Evolutionary conservation across 2,888 invertebrate species (phyloP).

Genomic region (Oscheius myriophilus): DNA sequence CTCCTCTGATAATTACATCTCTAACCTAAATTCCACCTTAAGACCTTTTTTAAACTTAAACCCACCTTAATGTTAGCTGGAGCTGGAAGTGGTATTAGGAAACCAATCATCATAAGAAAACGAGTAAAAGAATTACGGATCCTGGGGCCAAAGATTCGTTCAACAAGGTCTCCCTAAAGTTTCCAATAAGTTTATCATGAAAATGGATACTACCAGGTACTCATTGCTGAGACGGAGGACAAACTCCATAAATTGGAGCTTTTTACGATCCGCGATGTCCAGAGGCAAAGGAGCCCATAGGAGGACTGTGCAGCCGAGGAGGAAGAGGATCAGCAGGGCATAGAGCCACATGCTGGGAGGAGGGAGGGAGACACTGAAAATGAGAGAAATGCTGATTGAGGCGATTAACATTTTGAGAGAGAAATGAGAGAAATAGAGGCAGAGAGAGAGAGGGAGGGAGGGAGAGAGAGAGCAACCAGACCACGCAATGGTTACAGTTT

Average conservation of each 20-base stretch:
- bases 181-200: neutral
- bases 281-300: constrained; percentile 60
- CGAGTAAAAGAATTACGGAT: constrained; percentile 54
- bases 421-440: neutral
- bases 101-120: constrained; percentile 45
- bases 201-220: constrained; percentile 49
- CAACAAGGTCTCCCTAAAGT: constrained; percentile 57
- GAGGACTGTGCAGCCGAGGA: constrained; percentile 38
- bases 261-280: constrained; percentile 62
- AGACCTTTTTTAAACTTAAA: neutral
- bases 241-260: constrained; percentile 62
- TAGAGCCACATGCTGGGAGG: constrained; percentile 19
- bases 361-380: neutral
- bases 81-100: constrained; percentile 11
- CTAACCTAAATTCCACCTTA: constrained; percentile 7
- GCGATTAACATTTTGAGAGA: neutral
- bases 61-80: constrained; percentile 5
- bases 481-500: too few relatives aligned
- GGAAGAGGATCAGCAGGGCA: constrained; percentile 39
- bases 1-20: constrained; percentile 49
- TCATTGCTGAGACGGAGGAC: constrained; percentile 61
- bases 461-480: neutral
- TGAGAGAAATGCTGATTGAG: neutral
- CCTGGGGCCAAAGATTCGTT: constrained; percentile 52
- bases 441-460: neutral